Base-by-base conservation (phyloP, 2,113 vertebrate species). In the Daubentonia madagascariensis region DNA sequence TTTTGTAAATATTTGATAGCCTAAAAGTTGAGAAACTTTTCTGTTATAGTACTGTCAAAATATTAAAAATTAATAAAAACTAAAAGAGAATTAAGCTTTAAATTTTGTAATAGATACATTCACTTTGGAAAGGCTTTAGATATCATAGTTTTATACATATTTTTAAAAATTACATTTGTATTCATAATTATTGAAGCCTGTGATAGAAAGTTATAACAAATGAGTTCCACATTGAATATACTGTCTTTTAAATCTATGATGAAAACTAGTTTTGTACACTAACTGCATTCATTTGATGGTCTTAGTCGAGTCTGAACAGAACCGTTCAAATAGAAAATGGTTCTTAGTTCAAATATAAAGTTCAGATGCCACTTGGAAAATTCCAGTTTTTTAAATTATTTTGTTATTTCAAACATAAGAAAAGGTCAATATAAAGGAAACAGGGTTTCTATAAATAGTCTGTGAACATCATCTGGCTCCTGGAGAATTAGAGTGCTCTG, bases 251-350 rank as follows among this genome's bases (percentile, higher is more conserved):
- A 63, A 63, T 95, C 67, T 85, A 2, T 1, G 3, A 32, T 52
- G 52, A 96, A 40, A 85, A 57, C 9, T 87, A 91, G 61, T 63
- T 63, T 95, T 86, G 35, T 37, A 76, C 4, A 80, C 61, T 84
- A 40, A 4, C 75, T 86, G n/a, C n/a, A 45, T 59, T 97, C 89
- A 37, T 95, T 81, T 97, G 23, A 84, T 85, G 25, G 52, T 95
- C 23, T 75, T 8, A 1, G 0, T 76, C 81, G 85, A 85, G 73
- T 96, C 75, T 97, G 57, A 85, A 76, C 40, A 84, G 43, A 94
- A 90, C 12, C 94, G 93, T 32, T 1, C 22, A 43, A 2, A 96
- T 94, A 76, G 50, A 89, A 94, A 96, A 12, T 52, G 45, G 5
- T 80, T 12, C 94, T 96, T 98, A 54, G 35, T 92, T 92, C 16